These are phyloP conservation scores for Fregata magnificens DNA, from an alignment of 2,113 vertebrate species.

Conservation along the genomic window DNA sequence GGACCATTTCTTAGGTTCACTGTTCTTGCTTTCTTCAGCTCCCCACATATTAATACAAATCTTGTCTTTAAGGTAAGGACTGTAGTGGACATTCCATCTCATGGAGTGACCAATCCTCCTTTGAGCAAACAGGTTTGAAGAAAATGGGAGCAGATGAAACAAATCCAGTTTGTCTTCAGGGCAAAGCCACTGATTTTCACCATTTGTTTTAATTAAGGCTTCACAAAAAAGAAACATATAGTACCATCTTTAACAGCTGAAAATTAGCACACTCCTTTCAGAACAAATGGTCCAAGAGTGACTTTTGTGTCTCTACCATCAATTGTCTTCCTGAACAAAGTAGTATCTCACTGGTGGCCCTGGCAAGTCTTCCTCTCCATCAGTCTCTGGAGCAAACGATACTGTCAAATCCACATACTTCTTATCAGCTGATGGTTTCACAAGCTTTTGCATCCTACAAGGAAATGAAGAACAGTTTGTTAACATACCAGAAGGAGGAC, in stretches of 20 bases:
- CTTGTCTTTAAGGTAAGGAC: background rate
- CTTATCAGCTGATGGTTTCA: slow-evolving; percentile 89
- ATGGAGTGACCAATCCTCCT: background rate
- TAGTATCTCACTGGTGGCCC: slow-evolving; percentile 96
- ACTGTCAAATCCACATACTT: slow-evolving; percentile 96
- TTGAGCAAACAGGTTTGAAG: slow-evolving; percentile 4
- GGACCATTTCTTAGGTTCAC: background rate
- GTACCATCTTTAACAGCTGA: slow-evolving; percentile 60
- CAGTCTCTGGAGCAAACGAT: slow-evolving; percentile 91
- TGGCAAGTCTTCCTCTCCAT: slow-evolving; percentile 93
- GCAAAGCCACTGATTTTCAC: slow-evolving; percentile 48
- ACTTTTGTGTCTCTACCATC: slow-evolving; percentile 49
- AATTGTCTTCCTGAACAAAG: slow-evolving; percentile 81
- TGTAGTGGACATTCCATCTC: slow-evolving; percentile 34
- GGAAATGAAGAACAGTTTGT: slow-evolving; percentile 1
- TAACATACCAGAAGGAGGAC: background rate
- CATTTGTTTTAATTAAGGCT: slow-evolving; percentile 74
- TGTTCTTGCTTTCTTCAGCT: background rate
- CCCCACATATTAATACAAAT: background rate
- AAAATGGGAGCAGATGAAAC: slow-evolving; percentile 15
- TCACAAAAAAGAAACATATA: slow-evolving; percentile 68
- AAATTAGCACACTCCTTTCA: slow-evolving; percentile 57
- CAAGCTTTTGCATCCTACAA: slow-evolving; percentile 95
- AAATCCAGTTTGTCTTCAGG: slow-evolving; percentile 64
- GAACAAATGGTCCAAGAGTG: slow-evolving; percentile 41